Conservation (phyloP, 2,888 invertebrate species). For the Rhingia campestris region DNA sequence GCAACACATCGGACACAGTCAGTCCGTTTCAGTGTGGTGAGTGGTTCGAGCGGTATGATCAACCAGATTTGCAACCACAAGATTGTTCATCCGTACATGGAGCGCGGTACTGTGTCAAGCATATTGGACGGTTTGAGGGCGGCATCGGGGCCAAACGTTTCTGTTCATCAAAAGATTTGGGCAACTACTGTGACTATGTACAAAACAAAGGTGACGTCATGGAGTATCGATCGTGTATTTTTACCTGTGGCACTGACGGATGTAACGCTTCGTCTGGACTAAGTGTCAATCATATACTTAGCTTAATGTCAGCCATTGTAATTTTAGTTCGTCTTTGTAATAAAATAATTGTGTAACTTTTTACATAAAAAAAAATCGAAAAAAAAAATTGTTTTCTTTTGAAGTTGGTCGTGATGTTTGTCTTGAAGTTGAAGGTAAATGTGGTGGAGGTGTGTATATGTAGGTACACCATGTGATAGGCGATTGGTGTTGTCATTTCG, state of each 20-base stretch:
- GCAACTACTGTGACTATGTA: conserved; percentile 95
- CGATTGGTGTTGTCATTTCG: neutral
- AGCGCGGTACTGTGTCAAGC: conserved; percentile 95
- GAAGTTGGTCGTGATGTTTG: neutral
- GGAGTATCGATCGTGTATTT: conserved; percentile 93
- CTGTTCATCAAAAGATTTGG: conserved; percentile 93
- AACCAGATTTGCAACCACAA: conserved; percentile 86
- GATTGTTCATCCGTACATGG: conserved; percentile 91
- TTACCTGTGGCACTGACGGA: conserved; percentile 91
- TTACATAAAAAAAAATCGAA: conserved; percentile 16
- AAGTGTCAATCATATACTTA: conserved; percentile 30
- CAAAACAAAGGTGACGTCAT: conserved; percentile 92
- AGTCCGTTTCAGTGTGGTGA: conserved; percentile 93
- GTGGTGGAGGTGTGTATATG: neutral
- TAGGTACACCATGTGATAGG: neutral
- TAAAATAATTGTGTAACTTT: conserved; percentile 35
- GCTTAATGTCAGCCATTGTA: conserved; percentile 43
- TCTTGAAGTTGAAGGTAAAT: neutral
- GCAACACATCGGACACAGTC: conserved; percentile 90
- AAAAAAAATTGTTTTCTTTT: conserved; percentile 31
- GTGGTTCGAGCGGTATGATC: conserved; percentile 86
- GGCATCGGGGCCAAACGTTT: conserved; percentile 94
- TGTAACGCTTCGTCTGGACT: conserved; percentile 85
- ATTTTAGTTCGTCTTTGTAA: conserved; percentile 37
- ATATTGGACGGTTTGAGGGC: conserved; percentile 95